phyloP scores from a whole-genome alignment of 2,113 vertebrate species.

The Nothobranchius furzeri region DNA sequence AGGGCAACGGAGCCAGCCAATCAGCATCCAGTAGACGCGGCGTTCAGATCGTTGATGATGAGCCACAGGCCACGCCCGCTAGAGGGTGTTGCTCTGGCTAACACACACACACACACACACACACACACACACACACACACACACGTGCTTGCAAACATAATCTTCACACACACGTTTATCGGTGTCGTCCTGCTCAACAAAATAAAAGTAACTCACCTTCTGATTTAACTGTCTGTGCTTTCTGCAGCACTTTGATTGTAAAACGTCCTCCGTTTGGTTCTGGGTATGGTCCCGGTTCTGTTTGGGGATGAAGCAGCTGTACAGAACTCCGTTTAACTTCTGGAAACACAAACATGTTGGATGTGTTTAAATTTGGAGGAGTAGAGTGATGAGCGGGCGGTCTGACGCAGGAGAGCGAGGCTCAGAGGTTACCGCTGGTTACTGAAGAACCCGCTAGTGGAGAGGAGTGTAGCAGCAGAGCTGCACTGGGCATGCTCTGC shows the following conservation, averaged over 20 bases:
- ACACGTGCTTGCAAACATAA: slow-evolving; percentile 39
- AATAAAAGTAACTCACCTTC: slow-evolving; percentile 40
- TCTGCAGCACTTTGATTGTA: slow-evolving; percentile 9
- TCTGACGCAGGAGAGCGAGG: too few relatives aligned
- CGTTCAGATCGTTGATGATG: slow-evolving; percentile 97
- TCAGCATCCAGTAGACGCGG: slow-evolving; percentile 85
- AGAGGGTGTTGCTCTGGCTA: slow-evolving; percentile 96
- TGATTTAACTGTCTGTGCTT: slow-evolving; percentile 23
- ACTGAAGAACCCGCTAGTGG: background rate
- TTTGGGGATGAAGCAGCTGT: background rate
- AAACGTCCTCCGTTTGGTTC: background rate
- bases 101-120: slow-evolving; percentile 54
- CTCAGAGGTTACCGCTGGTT: background rate
- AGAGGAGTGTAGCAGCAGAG: background rate
- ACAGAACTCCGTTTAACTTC: slow-evolving; percentile 10
- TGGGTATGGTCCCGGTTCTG: background rate
- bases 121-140: slow-evolving; percentile 23
- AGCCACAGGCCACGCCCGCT: slow-evolving; percentile 85
- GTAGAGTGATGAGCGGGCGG: background rate
- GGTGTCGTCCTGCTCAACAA: slow-evolving; percentile 28
- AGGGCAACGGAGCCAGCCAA: slow-evolving; percentile 90
- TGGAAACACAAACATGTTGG: too few relatives aligned
- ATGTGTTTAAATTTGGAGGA: background rate
- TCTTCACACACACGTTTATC: slow-evolving; percentile 31
- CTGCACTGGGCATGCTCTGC: background rate